Evolutionary conservation across 2,113 vertebrate genomes (phyloP), one percentile per base, ranked within the genome.

Genomic region (Pithys albifrons): DNA sequence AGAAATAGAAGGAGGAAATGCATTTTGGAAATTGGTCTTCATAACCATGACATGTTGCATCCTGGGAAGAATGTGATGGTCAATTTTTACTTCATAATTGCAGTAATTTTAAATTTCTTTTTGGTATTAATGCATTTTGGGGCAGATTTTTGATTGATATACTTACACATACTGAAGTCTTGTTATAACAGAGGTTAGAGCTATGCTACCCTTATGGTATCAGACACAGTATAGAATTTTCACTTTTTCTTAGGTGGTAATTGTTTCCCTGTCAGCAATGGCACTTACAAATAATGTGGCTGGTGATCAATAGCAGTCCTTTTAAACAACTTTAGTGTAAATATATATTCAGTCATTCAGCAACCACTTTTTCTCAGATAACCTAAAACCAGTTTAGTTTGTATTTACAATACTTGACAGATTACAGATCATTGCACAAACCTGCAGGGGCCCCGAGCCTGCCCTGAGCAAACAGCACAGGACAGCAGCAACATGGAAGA

Each of bases 1-100:
- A 92, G 39, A n/a, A 95, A 94, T 82, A 94, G 84, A 87, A 89
- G n/a, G 43, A 85, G 51, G 70, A 96, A 96, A 85, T 71, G 58
- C 49, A 55, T 70, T 35, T 77, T 37, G 5, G 91, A 92, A 89
- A 92, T 87, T 78, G 52, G 41, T 67, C 61, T 85, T 77, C 57
- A 67, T 87, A 74, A 89, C 28, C 45, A 61, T 85, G 62, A 54
- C 74, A 72, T 37, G 33, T 52, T 80, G 74, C n/a, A 64, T 84
- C 80, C 70, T 69, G 81, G 41, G 66, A 87, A 93, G 45, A 91
- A 81, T 28, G 24, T n/a, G 45, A 85, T 78, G 57, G 58, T 65
- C 51, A 67, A 39, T 78, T 75, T 89, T 83, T 43, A 72, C 72
- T 59, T 69, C 17, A 65, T 79, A 12, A 22, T 23, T 59, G 51